Evolutionary conservation across 2,888 invertebrate species (phyloP).

Genomic region (Bugula neritina): DNA sequence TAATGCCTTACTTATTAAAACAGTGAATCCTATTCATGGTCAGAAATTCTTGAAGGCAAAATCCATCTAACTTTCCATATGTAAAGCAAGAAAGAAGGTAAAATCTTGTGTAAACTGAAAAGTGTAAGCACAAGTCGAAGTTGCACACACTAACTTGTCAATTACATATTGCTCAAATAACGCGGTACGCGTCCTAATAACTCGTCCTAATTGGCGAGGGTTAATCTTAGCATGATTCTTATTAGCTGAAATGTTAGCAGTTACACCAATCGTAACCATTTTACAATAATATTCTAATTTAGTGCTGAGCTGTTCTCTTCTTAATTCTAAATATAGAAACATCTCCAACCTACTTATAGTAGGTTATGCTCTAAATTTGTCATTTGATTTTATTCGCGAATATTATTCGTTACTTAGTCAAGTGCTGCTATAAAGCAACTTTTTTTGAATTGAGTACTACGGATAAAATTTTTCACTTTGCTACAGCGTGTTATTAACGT

Average conservation of each 20-base stretch:
- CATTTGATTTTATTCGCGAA: too few relatives aligned
- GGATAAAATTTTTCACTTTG: too few relatives aligned
- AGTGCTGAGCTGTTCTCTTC: neutral
- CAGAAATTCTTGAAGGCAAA: too few relatives aligned
- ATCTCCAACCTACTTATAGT: constrained; percentile 22
- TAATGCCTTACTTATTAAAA: neutral
- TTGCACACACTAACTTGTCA: too few relatives aligned
- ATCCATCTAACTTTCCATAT: too few relatives aligned
- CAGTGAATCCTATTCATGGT: neutral
- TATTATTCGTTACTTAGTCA: too few relatives aligned
- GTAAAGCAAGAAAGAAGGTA: too few relatives aligned
- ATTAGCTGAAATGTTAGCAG: neutral
- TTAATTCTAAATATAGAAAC: neutral
- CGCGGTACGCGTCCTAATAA: constrained; percentile 23
- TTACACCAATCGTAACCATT: neutral
- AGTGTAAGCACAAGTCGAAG: too few relatives aligned
- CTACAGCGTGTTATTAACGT: too few relatives aligned
- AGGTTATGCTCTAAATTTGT: neutral
- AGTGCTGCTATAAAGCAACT: too few relatives aligned
- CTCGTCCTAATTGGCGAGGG: neutral
- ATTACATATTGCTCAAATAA: constrained; percentile 15
- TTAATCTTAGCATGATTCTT: neutral
- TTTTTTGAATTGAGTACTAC: too few relatives aligned
- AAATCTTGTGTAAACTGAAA: too few relatives aligned
- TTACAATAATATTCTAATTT: neutral